Evolutionary conservation across 1,140 invertebrate genomes (phyloP).

Genomic region (Aphaenogaster ashmeadi): DNA sequence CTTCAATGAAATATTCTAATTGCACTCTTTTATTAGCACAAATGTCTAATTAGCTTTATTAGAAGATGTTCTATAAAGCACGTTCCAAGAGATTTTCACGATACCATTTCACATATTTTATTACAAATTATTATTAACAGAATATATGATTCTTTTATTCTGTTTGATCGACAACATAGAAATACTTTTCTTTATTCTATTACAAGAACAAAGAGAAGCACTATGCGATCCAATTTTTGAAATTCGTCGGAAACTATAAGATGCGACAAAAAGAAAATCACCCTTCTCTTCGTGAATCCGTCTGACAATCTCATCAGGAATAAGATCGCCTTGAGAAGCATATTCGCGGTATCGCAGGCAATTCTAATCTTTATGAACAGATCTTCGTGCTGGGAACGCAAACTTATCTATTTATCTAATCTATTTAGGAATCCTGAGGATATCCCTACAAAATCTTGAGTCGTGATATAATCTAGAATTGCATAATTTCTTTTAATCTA

Average conservation of each 20-base stretch:
- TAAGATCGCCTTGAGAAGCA: slow-evolving; percentile 18
- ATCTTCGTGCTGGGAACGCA: background rate
- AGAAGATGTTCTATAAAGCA: background rate
- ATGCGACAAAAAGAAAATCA: slow-evolving; percentile 30
- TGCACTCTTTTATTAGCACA: background rate
- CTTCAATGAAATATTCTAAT: background rate
- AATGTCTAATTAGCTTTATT: slow-evolving; percentile 21
- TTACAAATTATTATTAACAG: slow-evolving; percentile 8
- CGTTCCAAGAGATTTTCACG: background rate
- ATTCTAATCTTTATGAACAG: slow-evolving; percentile 49
- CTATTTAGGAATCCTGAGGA: background rate
- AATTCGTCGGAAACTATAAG: slow-evolving; percentile 35
- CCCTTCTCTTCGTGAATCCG: background rate
- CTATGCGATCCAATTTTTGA: slow-evolving; percentile 52
- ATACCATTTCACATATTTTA: background rate
- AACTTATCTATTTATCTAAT: slow-evolving; percentile 23
- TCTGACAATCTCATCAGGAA: slow-evolving; percentile 17
- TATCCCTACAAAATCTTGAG: background rate
- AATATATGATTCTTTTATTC: background rate
- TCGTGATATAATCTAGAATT: background rate
- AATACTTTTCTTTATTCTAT: slow-evolving; percentile 9
- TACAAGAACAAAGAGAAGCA: slow-evolving; percentile 40
- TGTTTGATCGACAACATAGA: background rate
- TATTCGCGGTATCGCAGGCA: background rate
- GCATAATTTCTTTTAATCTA: background rate